Percentiles rank a stretch among this genome's conserved stretches.
Conservation (phyloP, 2,113 vertebrate species). For the Sminthopsis crassicaudata region DNA sequence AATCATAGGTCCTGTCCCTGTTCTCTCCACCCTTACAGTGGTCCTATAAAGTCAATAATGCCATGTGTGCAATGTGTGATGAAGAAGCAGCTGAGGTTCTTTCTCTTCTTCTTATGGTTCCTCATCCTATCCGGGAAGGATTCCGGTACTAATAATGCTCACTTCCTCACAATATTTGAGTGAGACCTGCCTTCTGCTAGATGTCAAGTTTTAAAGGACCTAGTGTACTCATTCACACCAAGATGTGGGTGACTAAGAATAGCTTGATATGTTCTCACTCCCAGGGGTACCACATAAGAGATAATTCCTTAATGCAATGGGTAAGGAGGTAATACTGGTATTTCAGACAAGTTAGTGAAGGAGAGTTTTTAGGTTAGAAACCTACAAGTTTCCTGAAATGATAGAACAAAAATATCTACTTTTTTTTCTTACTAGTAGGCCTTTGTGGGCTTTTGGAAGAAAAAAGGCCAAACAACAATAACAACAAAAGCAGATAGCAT, state of each 20-base stretch:
- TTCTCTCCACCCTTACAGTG: too few relatives aligned
- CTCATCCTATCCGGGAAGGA: not conserved
- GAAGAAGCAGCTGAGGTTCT: too few relatives aligned
- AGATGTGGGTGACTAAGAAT: not conserved
- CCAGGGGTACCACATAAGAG: conserved; percentile 11
- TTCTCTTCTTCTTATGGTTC: not conserved
- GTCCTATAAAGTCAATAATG: too few relatives aligned
- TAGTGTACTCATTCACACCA: not conserved
- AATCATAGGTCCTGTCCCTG: too few relatives aligned
- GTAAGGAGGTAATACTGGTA: not conserved
- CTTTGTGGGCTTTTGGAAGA: not conserved
- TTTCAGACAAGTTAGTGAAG: not conserved
- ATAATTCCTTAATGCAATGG: not conserved
- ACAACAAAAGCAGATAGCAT: not conserved
- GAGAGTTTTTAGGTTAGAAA: not conserved
- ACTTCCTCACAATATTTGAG: rapidly evolving
- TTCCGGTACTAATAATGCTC: not conserved
- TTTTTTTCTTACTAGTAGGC: not conserved
- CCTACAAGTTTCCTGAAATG: not conserved
- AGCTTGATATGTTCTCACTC: conserved; percentile 20
- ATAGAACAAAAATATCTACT: not conserved
- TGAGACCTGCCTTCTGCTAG: not conserved
- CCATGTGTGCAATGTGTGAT: too few relatives aligned
- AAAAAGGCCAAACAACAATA: not conserved
- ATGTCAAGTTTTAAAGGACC: conserved; percentile 9